Conservation (phyloP, 2,888 invertebrate genomes). For the Zelleria hepariella region DNA sequence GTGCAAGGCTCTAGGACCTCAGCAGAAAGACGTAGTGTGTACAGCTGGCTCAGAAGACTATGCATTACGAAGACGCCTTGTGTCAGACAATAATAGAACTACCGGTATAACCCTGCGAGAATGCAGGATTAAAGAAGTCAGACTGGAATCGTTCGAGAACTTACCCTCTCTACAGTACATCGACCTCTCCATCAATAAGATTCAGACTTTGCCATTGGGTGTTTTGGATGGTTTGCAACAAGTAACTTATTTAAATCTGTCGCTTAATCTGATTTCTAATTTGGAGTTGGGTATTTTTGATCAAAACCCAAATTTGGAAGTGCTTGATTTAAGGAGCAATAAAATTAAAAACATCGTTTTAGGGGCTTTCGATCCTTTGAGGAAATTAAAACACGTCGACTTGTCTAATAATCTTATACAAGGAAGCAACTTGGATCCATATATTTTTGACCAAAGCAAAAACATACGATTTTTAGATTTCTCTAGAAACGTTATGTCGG, state of each 20-base stretch:
- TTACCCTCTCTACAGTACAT: not conserved
- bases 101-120: not conserved
- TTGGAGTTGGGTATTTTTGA: slow-evolving; percentile 2
- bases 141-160: not conserved
- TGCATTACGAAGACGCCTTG: not conserved
- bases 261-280: not conserved
- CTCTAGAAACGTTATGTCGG: not conserved
- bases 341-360: not conserved
- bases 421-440: not conserved
- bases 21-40: not conserved
- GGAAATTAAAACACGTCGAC: not conserved
- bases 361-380: not conserved
- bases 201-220: not conserved
- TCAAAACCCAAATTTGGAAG: slow-evolving; percentile 1
- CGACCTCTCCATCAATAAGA: not conserved
- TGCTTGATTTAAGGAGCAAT: slow-evolving; percentile 5
- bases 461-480: not conserved
- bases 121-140: not conserved
- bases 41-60: not conserved
- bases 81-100: not conserved
- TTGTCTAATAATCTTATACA: not conserved
- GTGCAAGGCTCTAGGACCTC: not conserved
- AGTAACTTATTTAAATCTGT: slow-evolving; percentile 6
- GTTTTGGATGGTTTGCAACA: not conserved
- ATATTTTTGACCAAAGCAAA: not conserved